A percentile compares a stretch with the other conserved stretches of the same genome.
Conservation (phyloP, 2,113 vertebrate genomes). For the Loxodonta africana region DNA sequence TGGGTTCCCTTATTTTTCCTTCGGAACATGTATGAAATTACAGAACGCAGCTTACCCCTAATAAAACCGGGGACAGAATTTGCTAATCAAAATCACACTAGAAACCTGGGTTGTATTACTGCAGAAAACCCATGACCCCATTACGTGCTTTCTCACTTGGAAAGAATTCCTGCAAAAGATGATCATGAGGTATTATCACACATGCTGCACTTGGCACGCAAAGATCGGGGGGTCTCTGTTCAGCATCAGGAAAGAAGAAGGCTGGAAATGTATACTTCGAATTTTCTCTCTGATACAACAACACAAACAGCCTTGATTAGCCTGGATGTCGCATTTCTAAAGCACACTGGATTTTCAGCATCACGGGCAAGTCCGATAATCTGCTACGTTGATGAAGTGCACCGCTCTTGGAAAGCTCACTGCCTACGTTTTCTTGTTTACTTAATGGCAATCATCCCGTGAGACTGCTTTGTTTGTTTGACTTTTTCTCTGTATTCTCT, state of each 20-base stretch:
- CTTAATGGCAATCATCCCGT: not conserved
- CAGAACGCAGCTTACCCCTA: not conserved
- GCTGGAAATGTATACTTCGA: not conserved
- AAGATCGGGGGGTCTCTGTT: constrained; percentile 29
- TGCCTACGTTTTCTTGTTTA: not conserved
- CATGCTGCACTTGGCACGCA: constrained; percentile 23
- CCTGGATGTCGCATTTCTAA: not conserved
- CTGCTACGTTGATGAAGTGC: not conserved
- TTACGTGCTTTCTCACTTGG: constrained; percentile 69
- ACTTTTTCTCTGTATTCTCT: no score
- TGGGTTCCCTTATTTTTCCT: not conserved
- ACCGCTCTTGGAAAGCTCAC: not conserved
- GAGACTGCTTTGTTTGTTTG: not conserved
- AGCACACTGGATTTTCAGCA: not conserved
- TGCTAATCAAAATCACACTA: constrained; percentile 69
- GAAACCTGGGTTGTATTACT: constrained; percentile 62
- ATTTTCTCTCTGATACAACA: not conserved
- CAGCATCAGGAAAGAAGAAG: constrained; percentile 7
- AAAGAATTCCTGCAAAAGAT: constrained; percentile 74
- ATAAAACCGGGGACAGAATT: constrained; percentile 39
- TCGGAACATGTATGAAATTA: constrained; percentile 43
- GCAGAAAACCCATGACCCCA: constrained; percentile 26
- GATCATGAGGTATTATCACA: constrained; percentile 53
- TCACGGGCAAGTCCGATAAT: not conserved
- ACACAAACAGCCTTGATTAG: not conserved